Conservation (phyloP, 1,140 invertebrate species). For the Nautilus pompilius region DNA sequence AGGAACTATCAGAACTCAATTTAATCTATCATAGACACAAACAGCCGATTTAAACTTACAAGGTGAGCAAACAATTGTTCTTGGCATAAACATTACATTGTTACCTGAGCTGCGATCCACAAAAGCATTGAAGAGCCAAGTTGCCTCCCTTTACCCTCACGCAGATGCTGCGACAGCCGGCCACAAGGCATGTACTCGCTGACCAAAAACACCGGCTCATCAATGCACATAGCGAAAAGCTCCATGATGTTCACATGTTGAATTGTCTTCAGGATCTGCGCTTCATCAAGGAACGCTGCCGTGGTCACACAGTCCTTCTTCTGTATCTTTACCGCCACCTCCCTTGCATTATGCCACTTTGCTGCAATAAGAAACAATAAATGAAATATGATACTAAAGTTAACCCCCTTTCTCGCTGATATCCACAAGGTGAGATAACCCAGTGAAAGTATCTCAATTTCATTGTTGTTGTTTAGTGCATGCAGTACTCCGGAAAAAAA, state of each 20-base stretch:
- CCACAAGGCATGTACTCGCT: conserved; percentile 72
- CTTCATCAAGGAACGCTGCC: conserved; percentile 93
- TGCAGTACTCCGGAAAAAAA: no score
- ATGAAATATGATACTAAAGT: no score
- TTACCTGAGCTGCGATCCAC: conserved; percentile 46
- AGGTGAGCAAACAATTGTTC: no score
- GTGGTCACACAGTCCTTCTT: conserved; percentile 94
- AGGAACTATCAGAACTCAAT: no score
- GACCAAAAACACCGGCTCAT: conserved; percentile 98
- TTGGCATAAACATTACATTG: no score
- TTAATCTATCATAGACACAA: no score
- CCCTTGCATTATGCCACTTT: conserved; percentile 87
- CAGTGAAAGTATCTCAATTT: no score
- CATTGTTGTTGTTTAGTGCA: no score
- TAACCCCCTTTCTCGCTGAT: no score
- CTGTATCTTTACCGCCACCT: conserved; percentile 94
- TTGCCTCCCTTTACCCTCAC: conserved; percentile 38
- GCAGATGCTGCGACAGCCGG: conserved; percentile 40
- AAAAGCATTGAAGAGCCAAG: conserved; percentile 32
- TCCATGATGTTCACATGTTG: conserved; percentile 91
- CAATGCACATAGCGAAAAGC: conserved; percentile 93
- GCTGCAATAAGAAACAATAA: conserved; percentile 24
- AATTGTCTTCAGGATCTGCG: conserved; percentile 97
- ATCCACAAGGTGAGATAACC: no score
- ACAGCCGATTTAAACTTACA: no score